A percentile compares a stretch with the other conserved stretches of the same genome.
Evolutionary conservation across 2,888 invertebrate species (phyloP).

Genomic region (Rhagophthalmus giganteus): DNA sequence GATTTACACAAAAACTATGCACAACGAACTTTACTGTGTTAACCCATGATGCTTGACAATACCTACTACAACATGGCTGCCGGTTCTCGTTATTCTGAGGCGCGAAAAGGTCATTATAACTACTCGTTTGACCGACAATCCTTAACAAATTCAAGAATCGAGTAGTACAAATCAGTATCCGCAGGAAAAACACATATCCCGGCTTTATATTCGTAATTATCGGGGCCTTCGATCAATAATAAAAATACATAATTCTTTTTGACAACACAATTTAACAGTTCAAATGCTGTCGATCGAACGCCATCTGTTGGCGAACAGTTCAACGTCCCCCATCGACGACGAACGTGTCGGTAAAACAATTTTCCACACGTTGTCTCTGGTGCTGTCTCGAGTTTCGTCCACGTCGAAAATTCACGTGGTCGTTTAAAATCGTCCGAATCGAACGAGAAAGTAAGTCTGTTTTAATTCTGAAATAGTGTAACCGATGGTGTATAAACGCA

Average conservation of each 20-base stretch:
- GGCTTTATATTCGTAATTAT: conserved; percentile 11
- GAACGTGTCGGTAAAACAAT: too few relatives aligned
- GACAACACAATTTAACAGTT: conserved; percentile 54
- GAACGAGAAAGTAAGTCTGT: too few relatives aligned
- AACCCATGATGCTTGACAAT: conserved; percentile 57
- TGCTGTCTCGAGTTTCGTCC: too few relatives aligned
- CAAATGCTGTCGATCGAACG: conserved; percentile 46
- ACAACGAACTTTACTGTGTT: conserved; percentile 48
- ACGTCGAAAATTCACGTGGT: too few relatives aligned
- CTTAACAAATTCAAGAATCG: conserved; percentile 4
- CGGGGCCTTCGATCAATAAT: conserved; percentile 37
- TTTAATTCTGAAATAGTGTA: too few relatives aligned
- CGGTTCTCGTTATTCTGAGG: conserved; percentile 55
- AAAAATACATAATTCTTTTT: conserved; percentile 52
- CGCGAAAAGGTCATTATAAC: conserved; percentile 47
- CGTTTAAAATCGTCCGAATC: too few relatives aligned
- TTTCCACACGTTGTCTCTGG: too few relatives aligned
- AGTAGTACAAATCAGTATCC: conserved; percentile 4
- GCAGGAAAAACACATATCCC: conserved; percentile 11
- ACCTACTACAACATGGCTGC: conserved; percentile 57
- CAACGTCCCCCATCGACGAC: too few relatives aligned
- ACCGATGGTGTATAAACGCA: conserved; percentile 75
- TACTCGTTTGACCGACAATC: conserved; percentile 21
- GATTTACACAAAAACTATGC: conserved; percentile 39
- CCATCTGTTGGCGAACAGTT: conserved; percentile 44